Base-by-base conservation (phyloP, 2,797 vertebrate species). In the Clarias laeviceps region DNA sequence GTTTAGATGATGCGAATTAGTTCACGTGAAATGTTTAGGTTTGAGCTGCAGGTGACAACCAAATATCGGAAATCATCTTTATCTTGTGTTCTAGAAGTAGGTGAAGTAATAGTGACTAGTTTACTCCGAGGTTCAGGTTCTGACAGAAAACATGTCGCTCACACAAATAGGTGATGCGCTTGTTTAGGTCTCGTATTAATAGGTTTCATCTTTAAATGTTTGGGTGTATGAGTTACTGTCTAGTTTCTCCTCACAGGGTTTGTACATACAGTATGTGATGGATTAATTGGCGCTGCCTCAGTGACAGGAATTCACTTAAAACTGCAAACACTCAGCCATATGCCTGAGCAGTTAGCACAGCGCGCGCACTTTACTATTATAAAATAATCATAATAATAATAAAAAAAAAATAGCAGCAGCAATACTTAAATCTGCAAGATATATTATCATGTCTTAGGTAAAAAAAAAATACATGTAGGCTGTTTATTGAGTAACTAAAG, bases 31-130 rank as follows among this genome's bases (percentile, higher is more conserved):
- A 62, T 61, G 18, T 61, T 34, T 24, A 20, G 20, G 56, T 14
- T 34, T n/a, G 2, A 59, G 34, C 17, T 14, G 6, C 20, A 22
- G 3, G 29, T 22, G 77, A 2, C n/a, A n/a, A n/a, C 34, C 29
- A 27, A 80, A 27, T 80, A 40, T 8, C 1, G 14, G 12, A 32
- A 22, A 64, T 3, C n/a, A 3, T 40, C 4, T 6, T 45, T 27
- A 5, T 65, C 62, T 1, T 54, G 27, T 32, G 8, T 81, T 54
- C 9, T 4, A 66, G 50, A 65, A 29, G 2, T 80, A 3, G n/a
- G 7, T 27, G n/a, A 80, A 80, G 78, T 80, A 65, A 50, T 66
- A 80, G 15, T 40, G 22, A 5, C 74, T 64, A 22, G n/a, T 80
- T 81, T 81, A 22, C 27, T 29, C 66, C n/a, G 54, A n/a, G 32